Evolutionary conservation across 35 echinoderm and acorn worm species (phyloP).

Genomic region (Heliocidaris tuberculata): DNA sequence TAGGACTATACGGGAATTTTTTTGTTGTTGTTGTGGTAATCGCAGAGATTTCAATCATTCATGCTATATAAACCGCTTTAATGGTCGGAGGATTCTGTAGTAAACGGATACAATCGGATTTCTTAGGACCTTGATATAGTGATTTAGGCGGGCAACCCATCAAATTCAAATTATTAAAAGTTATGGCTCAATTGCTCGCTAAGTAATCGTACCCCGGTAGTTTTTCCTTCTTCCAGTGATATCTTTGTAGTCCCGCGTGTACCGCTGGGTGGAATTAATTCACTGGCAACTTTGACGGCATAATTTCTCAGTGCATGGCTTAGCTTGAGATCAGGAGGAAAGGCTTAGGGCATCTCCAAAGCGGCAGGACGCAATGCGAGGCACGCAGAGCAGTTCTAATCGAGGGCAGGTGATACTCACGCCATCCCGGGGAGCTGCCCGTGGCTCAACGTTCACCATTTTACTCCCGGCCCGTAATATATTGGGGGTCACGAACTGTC

Average conservation of each 20-base stretch:
- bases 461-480: constrained; percentile 49
- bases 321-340: constrained; percentile 12
- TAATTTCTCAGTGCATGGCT: constrained; percentile 26
- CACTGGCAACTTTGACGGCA: constrained; percentile 49
- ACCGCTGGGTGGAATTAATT: constrained; percentile 45
- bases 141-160: constrained; percentile 20
- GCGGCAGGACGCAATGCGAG: not conserved
- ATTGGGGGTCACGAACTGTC: constrained; percentile 47
- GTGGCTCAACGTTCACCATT: constrained; percentile 28
- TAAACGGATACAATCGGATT: not conserved
- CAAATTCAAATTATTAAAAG: constrained; percentile 28
- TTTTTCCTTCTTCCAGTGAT: not conserved
- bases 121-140: not conserved
- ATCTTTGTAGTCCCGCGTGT: constrained; percentile 21
- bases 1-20: too few species aligned
- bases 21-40: too few species aligned
- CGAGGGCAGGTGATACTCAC: constrained; percentile 43
- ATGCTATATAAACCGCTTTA: too few species aligned
- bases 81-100: too few species aligned
- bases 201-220: constrained; percentile 33
- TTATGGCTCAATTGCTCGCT: constrained; percentile 24
- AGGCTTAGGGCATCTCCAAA: constrained; percentile 20
- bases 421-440: constrained; percentile 37
- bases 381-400: constrained; percentile 37
- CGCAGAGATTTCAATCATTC: too few species aligned